Conservation (phyloP, 2,888 invertebrate species). For the Apotomis capreana region DNA sequence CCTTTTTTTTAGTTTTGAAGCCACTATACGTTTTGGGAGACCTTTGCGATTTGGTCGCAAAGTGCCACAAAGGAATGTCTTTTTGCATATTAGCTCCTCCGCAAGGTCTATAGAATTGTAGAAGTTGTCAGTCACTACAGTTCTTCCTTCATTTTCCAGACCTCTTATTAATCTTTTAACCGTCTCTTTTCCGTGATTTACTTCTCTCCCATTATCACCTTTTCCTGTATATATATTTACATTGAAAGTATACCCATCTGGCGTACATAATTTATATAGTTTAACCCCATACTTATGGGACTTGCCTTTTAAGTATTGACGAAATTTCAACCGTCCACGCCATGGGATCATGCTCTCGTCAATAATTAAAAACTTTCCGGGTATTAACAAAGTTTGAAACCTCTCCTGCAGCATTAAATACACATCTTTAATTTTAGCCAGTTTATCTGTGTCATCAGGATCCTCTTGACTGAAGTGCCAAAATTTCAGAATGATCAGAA, state of each 20-base stretch:
- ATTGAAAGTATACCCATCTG: conserved; percentile 50
- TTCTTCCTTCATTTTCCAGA: conserved; percentile 46
- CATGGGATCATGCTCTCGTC: conserved; percentile 55
- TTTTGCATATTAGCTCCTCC: conserved; percentile 43
- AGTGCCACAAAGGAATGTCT: conserved; percentile 43
- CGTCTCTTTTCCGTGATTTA: conserved; percentile 31
- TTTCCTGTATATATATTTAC: conserved; percentile 48
- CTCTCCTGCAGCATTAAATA: conserved; percentile 18
- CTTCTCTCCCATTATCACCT: conserved; percentile 33
- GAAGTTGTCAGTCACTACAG: conserved; percentile 52
- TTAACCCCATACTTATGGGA: conserved; percentile 55
- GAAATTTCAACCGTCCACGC: conserved; percentile 52
- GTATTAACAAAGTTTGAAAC: conserved; percentile 42
- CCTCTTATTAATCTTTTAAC: conserved; percentile 42
- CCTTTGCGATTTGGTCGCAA: conserved; percentile 47
- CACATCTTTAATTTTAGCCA: conserved; percentile 44
- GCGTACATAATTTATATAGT: conserved; percentile 51
- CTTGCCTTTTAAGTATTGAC: conserved; percentile 56
- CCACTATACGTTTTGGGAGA: conserved; percentile 47
- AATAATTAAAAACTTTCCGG: conserved; percentile 48
- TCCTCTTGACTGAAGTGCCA: conserved; percentile 50
- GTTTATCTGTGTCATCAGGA: conserved; percentile 37
- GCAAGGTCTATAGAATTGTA: conserved; percentile 50
- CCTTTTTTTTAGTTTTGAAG: conserved; percentile 48
- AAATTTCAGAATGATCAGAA: conserved; percentile 49